Base-by-base conservation (phyloP, 2,113 vertebrate genomes). In the Leucopsar rothschildi region DNA sequence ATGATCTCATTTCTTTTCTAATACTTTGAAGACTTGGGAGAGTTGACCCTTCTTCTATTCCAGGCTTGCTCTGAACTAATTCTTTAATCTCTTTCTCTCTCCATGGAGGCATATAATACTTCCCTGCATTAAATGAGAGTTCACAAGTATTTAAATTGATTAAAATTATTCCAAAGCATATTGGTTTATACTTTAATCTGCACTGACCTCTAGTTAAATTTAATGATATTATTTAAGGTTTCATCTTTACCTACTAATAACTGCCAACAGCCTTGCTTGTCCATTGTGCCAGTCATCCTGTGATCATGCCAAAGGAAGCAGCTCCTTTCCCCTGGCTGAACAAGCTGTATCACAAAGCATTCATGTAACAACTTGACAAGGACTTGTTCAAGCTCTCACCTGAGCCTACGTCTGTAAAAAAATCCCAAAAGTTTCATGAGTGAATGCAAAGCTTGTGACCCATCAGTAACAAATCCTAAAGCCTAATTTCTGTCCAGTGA, bases 91-190 rank as follows among this genome's bases (percentile, higher is more conserved):
- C 33, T 50, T 10, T 80, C 3, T 52, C 12, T 82, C 50, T 53
- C 42, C 20, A 12, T 40, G 59, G 33, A 66, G 17, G 8, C 12
- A 27, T 45, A 21, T 49, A 76, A 25, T 77, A 55, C 50, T 89
- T 56, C 37, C 24, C 33, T 90, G 27, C 6, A 18, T 63, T 72
- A 90, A 69, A 47, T 35, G 24, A 4, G 8, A 19, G 24, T 82
- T 95, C 25, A 37, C 24, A 88, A 63, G 24, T 57, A 63, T 87
- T 85, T 91, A 57, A 95, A 79, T 65, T 45, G 13, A 70, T 87
- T 82, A 33, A 95, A 76, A 66, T 53, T 1, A 47, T 86, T 82
- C 35, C 44, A 63, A 91, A 85, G 29, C 39, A 20, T 64, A 59
- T 85, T 72, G 71, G 19, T 59, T 91, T 50, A 31, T 50, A 55